Evolutionary conservation across 2,797 vertebrate species (phyloP), one percentile per base, ranked within the genome.

Genomic region (Prunella strophiata): DNA sequence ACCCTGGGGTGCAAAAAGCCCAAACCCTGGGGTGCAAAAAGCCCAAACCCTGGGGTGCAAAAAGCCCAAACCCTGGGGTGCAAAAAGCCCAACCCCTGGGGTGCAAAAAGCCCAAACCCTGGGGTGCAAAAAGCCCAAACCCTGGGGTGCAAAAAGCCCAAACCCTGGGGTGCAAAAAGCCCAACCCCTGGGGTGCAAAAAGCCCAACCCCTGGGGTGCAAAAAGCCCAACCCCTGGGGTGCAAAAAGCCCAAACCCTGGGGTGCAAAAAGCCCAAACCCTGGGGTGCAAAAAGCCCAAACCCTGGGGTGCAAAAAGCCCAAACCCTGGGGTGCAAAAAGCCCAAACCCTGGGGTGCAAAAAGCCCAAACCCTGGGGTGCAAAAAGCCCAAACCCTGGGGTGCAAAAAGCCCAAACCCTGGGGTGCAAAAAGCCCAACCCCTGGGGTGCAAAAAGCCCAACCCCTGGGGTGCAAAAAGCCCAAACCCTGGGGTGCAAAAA

Each of bases 61-160:
- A 78, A 12, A 0, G 3, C 10, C 9, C 25, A 27, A 22, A 6
- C 14, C 8, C 18, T 7, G 9, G 3, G 7, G 14, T 8, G 4
- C 36, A 36, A 36, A 36, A 8, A 8, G 8, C 36, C 36, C 36
- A 36, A 36, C 8, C 36, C 36, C 54, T n/a, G 54, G 54, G n/a
- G 14, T 11, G n/a, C 15, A 3, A 36, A 34, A 34, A 57, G 5
- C n/a, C 11, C 23, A 27, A 22, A 4, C 14, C 8, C 19, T 8
- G 7, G 2, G 7, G 11, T 5, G 4, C 5, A 38, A 75, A 40
- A 51, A 47, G 34, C 34, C 34, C 36, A 36, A 36, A 36, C 36
- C 9, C 36, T 36, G 36, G 36, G 36, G 36, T 36, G 36, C 36
- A 36, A 36, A 36, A 36, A 36, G 36, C 36, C 36, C 36, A 36